Evolutionary conservation across 1,140 invertebrate genomes (phyloP).

Genomic region (Aphelinus certus): DNA sequence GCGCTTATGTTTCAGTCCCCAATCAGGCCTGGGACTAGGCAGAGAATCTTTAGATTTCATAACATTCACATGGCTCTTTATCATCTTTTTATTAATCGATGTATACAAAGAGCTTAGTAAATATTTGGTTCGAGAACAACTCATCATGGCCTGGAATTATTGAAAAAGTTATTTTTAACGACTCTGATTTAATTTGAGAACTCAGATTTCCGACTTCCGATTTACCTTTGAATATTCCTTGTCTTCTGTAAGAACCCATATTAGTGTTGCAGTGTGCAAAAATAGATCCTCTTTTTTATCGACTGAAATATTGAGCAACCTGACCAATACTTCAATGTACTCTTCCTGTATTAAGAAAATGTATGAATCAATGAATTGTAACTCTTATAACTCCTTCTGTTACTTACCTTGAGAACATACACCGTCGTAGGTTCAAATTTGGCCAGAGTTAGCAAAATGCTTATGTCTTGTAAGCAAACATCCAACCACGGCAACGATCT

Average conservation of each 20-base stretch:
- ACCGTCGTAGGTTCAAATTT: slow-evolving; percentile 50
- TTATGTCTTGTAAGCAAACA: slow-evolving; percentile 51
- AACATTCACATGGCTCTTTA: not conserved
- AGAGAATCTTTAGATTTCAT: slow-evolving; percentile 31
- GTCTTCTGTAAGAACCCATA: slow-evolving; percentile 47
- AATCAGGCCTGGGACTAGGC: slow-evolving; percentile 50
- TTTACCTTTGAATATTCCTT: slow-evolving; percentile 42
- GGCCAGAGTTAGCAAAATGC: slow-evolving; percentile 57
- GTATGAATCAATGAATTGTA: not conserved
- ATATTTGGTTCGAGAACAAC: slow-evolving; percentile 40
- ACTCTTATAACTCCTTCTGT: not conserved
- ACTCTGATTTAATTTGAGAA: too few species aligned
- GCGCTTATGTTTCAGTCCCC: slow-evolving; percentile 44
- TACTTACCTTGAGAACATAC: slow-evolving; percentile 49
- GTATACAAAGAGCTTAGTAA: slow-evolving; percentile 38
- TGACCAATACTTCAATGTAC: slow-evolving; percentile 44
- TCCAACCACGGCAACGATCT: slow-evolving; percentile 59
- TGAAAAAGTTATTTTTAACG: too few species aligned
- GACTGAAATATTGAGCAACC: slow-evolving; percentile 44
- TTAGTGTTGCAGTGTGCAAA: slow-evolving; percentile 47
- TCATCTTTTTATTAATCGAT: slow-evolving; percentile 37
- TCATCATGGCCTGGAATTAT: slow-evolving; percentile 34
- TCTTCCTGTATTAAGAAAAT: slow-evolving; percentile 37
- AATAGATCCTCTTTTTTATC: slow-evolving; percentile 46
- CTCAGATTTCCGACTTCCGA: not conserved